Percentiles rank a stretch among this genome's conserved stretches.
Conservation (phyloP, 1,140 invertebrate genomes). For the Drosophila miranda region DNA sequence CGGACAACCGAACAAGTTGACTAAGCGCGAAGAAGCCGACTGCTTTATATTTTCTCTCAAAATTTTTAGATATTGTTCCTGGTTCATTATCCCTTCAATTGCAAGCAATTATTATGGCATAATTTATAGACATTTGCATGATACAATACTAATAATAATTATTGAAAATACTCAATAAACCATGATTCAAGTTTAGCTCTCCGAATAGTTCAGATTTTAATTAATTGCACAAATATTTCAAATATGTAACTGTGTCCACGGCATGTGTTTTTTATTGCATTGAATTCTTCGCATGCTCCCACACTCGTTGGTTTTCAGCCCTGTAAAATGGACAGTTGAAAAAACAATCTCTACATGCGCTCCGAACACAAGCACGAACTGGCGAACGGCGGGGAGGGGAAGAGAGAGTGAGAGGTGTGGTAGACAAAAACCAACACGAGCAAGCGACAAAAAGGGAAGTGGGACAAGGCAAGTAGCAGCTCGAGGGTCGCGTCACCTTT, state of each 20-base stretch:
- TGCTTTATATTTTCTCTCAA: too few relatives aligned
- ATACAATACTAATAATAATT: slow-evolving; percentile 9
- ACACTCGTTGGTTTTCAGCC: slow-evolving; percentile 6
- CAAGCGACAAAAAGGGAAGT: slow-evolving; percentile 38
- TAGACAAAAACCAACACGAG: slow-evolving; percentile 23
- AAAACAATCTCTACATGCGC: slow-evolving; percentile 58
- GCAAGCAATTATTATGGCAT: slow-evolving; percentile 17
- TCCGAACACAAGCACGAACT: slow-evolving; percentile 9
- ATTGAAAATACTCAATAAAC: neutral
- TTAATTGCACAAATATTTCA: too few relatives aligned
- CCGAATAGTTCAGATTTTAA: too few relatives aligned
- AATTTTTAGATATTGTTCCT: too few relatives aligned
- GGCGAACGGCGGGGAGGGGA: neutral
- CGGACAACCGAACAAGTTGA: too few relatives aligned
- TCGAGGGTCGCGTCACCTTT: slow-evolving; percentile 66
- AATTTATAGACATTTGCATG: neutral
- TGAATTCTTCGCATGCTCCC: slow-evolving; percentile 18
- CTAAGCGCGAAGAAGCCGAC: too few relatives aligned
- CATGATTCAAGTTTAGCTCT: neutral
- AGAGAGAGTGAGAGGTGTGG: slow-evolving; percentile 11
- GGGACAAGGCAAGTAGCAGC: slow-evolving; percentile 47
- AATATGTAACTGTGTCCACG: too few relatives aligned
- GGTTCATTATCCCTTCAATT: too few relatives aligned
- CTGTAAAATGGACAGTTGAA: slow-evolving; percentile 54
- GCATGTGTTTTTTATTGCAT: slow-evolving; percentile 25